Evolutionary conservation across 2,888 invertebrate genomes (phyloP).

Genomic region (Mesodorylaimus sp.): DNA sequence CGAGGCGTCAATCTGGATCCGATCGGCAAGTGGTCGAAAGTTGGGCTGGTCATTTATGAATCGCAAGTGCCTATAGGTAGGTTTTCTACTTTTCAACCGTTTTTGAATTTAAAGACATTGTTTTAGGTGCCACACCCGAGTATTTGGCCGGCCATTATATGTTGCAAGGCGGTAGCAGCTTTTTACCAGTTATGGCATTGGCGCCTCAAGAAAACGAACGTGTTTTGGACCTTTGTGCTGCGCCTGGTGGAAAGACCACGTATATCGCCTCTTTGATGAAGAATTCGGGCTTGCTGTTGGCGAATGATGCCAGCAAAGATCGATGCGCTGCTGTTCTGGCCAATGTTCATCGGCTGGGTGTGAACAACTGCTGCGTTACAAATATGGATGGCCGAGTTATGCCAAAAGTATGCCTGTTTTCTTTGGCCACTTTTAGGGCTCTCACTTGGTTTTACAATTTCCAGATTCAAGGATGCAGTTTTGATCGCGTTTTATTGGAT

Average conservation of each 20-base stretch:
- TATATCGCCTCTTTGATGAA: slow-evolving; percentile 94
- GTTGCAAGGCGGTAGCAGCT: slow-evolving; percentile 80
- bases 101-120: no score
- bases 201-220: slow-evolving; percentile 87
- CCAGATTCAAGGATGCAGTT: slow-evolving; percentile 37
- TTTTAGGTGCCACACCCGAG: slow-evolving; percentile 69
- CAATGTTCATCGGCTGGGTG: slow-evolving; percentile 85
- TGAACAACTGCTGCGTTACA: slow-evolving; percentile 75
- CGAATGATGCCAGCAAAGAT: slow-evolving; percentile 81
- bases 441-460: neutral
- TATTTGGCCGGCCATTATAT: slow-evolving; percentile 96
- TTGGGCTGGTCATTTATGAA: slow-evolving; percentile 84
- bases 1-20: slow-evolving; percentile 95
- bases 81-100: slow-evolving; percentile 9
- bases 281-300: slow-evolving; percentile 83
- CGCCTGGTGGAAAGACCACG: slow-evolving; percentile 95
- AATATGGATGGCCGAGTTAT: slow-evolving; percentile 73
- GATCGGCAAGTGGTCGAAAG: slow-evolving; percentile 93
- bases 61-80: slow-evolving; percentile 79
- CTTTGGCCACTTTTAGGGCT: neutral
- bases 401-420: slow-evolving; percentile 38
- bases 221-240: slow-evolving; percentile 87
- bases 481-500: slow-evolving; percentile 84
- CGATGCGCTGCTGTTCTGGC: slow-evolving; percentile 68
- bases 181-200: slow-evolving; percentile 89